Evolutionary conservation across 2,888 invertebrate genomes (phyloP).

Genomic region (Cosmia trapezina): DNA sequence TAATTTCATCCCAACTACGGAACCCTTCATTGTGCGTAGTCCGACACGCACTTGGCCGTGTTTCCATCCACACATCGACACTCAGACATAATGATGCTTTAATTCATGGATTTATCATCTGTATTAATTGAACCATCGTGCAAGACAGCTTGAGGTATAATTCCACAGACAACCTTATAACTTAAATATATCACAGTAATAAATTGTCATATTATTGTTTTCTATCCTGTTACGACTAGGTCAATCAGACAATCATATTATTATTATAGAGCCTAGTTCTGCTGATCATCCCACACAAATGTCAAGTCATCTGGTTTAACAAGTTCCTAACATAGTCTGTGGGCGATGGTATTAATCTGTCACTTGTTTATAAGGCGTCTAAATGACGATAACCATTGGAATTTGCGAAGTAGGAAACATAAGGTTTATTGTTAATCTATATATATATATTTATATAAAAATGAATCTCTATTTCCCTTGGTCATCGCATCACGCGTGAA

Average conservation of each 20-base stretch:
- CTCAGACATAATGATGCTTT: no score
- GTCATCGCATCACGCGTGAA: no score
- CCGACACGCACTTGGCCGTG: no score
- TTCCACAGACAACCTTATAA: background rate
- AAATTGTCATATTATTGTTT: background rate
- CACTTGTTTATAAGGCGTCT: conserved; percentile 6
- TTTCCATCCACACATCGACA: no score
- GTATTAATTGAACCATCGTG: background rate
- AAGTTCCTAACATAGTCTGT: conserved; percentile 25
- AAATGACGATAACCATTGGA: conserved; percentile 18
- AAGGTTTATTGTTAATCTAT: background rate
- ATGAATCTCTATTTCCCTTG: no score
- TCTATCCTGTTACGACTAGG: conserved; percentile 37
- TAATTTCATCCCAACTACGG: no score
- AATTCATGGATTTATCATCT: background rate
- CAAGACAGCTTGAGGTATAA: background rate
- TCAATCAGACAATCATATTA: conserved; percentile 10
- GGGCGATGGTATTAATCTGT: conserved; percentile 47
- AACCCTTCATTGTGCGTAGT: no score
- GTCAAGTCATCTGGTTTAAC: conserved; percentile 17
- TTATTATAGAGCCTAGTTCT: conserved; percentile 11
- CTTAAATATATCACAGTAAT: background rate
- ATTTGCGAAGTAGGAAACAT: conserved; percentile 1
- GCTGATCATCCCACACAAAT: conserved; percentile 44
- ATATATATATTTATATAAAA: no score